Base-by-base conservation (phyloP, 2,888 invertebrate species). In the Ophion slaviceki region DNA sequence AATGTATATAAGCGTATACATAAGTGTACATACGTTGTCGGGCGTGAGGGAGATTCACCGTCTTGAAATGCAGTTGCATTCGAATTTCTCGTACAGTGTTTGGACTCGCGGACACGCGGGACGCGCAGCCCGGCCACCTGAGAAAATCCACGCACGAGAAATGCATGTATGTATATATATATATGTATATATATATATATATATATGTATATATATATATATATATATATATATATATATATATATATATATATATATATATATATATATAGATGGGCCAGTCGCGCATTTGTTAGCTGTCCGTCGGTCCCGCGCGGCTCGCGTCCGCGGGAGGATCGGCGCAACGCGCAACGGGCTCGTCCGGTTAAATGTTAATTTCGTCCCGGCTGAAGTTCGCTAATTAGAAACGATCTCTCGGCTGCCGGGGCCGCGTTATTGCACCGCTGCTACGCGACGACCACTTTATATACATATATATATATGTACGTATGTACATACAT, bases 331-430 rank as follows among this genome's bases (percentile, higher is more conserved):
- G 74, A 59, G 71, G 82, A 53, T 53, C 53, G 53, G 53, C 53
- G 53, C 14, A 53, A 40, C 40, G 40, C 14, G 80, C 84, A 72
- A 77, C 82, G 89, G 89, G 89, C 90, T 88, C 88, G 90, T 88
- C 87, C 89, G 82, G 91, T 91, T 92, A 91, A 92, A 92, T 92
- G 92, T 92, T 92, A 92, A 92, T 92, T 92, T 90, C 89, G 89
- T 89, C 89, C 88, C 81, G 84, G 89, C 87, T 88, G 87, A 90
- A 91, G 90, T 90, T 91, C 87, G 89, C 90, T 92, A 92, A 92
- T 92, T 92, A 92, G 91, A 91, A 92, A 90, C 90, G 89, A 91
- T 90, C 90, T 89, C 85, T 72, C 79, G 70, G 85, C 85, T 82
- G 85, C 74, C 79, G 79, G 80, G 75, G 83, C 83, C 66, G 82